Evolutionary conservation across 1,140 invertebrate species (phyloP).

Genomic region (Drosophila lini): DNA sequence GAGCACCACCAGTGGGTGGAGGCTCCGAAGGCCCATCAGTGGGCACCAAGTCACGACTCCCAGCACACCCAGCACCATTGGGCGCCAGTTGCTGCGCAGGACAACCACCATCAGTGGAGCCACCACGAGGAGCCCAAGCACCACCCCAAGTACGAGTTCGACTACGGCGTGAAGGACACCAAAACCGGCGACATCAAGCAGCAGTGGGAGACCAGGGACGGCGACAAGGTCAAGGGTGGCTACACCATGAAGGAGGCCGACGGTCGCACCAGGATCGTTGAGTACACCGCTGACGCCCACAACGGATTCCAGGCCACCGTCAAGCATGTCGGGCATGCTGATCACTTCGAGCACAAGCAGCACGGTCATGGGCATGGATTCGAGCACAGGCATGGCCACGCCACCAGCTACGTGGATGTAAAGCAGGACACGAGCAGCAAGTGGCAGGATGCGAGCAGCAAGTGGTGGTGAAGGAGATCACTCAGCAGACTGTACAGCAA

Average conservation of each 20-base stretch:
- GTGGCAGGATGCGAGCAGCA: slow-evolving; percentile 55
- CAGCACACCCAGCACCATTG: slow-evolving; percentile 35
- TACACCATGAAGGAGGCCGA: slow-evolving; percentile 87
- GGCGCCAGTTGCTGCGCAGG: slow-evolving; percentile 21
- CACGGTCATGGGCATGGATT: slow-evolving; percentile 39
- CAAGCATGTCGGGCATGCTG: slow-evolving; percentile 84
- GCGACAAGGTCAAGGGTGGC: slow-evolving; percentile 87
- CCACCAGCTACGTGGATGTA: slow-evolving; percentile 71
- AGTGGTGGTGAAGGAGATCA: slow-evolving; percentile 50
- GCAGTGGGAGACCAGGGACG: slow-evolving; percentile 87
- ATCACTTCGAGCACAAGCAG: slow-evolving; percentile 67
- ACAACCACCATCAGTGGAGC: slow-evolving; percentile 27
- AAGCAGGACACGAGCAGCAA: slow-evolving; percentile 62
- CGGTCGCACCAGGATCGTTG: slow-evolving; percentile 86
- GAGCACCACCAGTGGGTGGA: slow-evolving; percentile 27
- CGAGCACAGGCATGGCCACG: slow-evolving; percentile 59
- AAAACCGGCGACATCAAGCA: slow-evolving; percentile 90
- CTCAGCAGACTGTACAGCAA: background rate
- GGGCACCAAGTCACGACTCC: slow-evolving; percentile 14
- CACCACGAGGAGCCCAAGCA: slow-evolving; percentile 65
- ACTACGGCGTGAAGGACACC: slow-evolving; percentile 90
- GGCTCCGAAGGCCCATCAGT: slow-evolving; percentile 38
- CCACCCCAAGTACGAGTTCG: slow-evolving; percentile 89
- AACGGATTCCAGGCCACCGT: slow-evolving; percentile 86
- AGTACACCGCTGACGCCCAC: slow-evolving; percentile 86